Evolutionary conservation across 2,888 invertebrate species (phyloP).

Genomic region (Pristionchus entomophagus): DNA sequence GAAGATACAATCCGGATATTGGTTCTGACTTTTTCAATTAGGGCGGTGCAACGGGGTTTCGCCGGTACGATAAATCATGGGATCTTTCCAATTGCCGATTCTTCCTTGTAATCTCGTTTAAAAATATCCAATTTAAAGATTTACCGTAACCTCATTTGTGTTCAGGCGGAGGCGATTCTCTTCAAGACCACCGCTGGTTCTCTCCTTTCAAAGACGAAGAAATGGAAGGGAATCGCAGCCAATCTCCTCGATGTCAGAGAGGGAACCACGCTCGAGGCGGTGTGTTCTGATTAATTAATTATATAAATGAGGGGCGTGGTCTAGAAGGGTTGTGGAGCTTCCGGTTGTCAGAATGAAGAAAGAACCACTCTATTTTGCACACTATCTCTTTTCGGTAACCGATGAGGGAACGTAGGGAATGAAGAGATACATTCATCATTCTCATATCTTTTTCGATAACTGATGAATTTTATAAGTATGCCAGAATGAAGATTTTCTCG

Average conservation of each 20-base stretch:
- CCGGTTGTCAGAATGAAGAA: too few relatives aligned
- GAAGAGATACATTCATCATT: neutral
- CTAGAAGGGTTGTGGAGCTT: neutral
- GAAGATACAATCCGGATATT: too few relatives aligned
- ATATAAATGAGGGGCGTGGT: neutral
- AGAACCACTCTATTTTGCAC: neutral
- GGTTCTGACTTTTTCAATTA: too few relatives aligned
- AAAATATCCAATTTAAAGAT: too few relatives aligned
- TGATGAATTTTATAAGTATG: too few relatives aligned
- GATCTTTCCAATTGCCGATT: too few relatives aligned
- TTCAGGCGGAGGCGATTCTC: constrained; percentile 8
- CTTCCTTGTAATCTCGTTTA: too few relatives aligned
- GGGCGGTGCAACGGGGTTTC: too few relatives aligned
- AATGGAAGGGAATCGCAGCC: constrained; percentile 2
- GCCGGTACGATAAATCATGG: too few relatives aligned
- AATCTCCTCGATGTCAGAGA: constrained; percentile 3
- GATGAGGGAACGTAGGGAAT: neutral
- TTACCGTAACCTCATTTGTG: too few relatives aligned
- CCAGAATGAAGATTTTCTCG: too few relatives aligned
- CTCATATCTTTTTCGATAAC: neutral
- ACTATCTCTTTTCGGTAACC: neutral
- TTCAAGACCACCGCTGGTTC: neutral
- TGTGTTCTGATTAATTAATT: too few relatives aligned
- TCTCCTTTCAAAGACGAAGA: neutral
- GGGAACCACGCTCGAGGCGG: neutral